A percentile compares a stretch with the other conserved stretches of the same genome.
phyloP scores from a whole-genome alignment of 2,888 invertebrate species.

The Diploptera punctata region DNA sequence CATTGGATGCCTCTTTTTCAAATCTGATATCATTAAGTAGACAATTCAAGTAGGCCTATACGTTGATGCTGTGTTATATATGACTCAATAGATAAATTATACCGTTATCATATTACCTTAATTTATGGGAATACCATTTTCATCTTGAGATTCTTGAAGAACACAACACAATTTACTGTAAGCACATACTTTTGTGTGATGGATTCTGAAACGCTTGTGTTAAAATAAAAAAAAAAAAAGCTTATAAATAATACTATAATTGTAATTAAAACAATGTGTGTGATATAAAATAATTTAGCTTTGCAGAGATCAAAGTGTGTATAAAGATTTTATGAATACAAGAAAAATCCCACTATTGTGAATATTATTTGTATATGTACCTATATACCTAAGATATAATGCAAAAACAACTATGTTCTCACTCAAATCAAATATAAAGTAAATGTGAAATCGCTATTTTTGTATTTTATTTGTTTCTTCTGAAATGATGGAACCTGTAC shows the following conservation, averaged over 20 bases:
- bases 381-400: constrained; percentile 6
- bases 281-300: constrained; percentile 28
- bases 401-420: constrained; percentile 8
- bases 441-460: constrained; percentile 10
- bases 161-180: neutral
- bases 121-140: neutral
- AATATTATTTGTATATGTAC: constrained; percentile 23
- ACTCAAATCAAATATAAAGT: constrained; percentile 12
- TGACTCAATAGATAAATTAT: too few relatives aligned
- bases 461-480: too few relatives aligned
- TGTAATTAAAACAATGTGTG: constrained; percentile 28
- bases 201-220: constrained; percentile 16
- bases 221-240: constrained; percentile 19
- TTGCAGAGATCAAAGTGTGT: constrained; percentile 11
- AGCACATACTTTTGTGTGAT: constrained; percentile 18
- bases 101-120: neutral
- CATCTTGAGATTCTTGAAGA: neutral
- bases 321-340: constrained; percentile 28
- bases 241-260: constrained; percentile 15
- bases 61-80: too few relatives aligned
- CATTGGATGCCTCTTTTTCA: too few relatives aligned
- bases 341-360: constrained; percentile 14
- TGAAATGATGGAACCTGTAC: too few relatives aligned
- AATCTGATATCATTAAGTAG: too few relatives aligned
- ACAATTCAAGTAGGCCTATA: too few relatives aligned